Evolutionary conservation across 2,888 invertebrate genomes (phyloP).

Genomic region (Leptopterna dolabrata): DNA sequence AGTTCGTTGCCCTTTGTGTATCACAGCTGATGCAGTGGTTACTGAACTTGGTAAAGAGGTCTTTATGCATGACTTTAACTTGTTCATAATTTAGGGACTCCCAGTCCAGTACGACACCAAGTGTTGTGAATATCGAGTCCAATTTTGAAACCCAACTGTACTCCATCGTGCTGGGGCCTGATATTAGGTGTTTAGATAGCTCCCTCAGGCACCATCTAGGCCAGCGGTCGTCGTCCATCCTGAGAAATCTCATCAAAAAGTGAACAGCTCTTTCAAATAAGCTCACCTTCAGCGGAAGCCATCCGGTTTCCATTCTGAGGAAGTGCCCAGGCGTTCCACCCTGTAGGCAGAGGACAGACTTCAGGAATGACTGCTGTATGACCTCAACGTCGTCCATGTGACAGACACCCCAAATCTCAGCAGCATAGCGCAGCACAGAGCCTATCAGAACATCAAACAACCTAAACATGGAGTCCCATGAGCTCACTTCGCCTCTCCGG

Average conservation of each 20-base stretch:
- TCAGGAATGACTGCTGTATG: not conserved
- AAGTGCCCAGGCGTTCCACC: not conserved
- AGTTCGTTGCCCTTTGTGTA: not conserved
- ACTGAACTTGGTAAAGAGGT: not conserved
- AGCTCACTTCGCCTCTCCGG: no score
- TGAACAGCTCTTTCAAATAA: no score
- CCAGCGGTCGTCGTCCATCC: no score
- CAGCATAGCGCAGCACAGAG: no score
- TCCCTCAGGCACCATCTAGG: no score
- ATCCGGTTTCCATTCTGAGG: slow-evolving; percentile 69
- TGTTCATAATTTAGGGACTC: not conserved
- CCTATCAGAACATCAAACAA: no score
- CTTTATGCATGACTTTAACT: not conserved
- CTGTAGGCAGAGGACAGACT: not conserved
- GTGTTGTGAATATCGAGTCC: not conserved
- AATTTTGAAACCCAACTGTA: not conserved
- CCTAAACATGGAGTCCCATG: no score
- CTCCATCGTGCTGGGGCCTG: not conserved
- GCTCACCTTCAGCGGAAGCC: no score
- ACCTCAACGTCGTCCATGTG: slow-evolving; percentile 3
- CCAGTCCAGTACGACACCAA: not conserved
- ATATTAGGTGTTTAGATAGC: no score
- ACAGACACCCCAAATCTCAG: not conserved
- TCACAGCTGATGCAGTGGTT: not conserved
- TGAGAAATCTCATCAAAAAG: no score